Conservation (phyloP, 2,888 invertebrate species). For the Pyrochroa serraticornis region DNA sequence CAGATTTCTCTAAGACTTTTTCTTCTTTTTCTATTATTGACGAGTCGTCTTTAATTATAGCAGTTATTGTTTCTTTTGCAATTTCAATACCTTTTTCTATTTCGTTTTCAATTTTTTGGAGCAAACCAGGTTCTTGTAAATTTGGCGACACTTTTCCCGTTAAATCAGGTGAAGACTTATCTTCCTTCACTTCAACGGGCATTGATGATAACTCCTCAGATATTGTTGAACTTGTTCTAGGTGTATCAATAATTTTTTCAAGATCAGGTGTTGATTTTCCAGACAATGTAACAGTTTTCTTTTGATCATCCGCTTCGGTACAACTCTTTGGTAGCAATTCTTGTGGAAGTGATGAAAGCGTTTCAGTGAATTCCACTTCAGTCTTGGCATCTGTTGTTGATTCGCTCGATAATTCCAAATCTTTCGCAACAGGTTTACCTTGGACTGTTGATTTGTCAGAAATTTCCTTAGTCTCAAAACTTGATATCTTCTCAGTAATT, state of each 20-base stretch:
- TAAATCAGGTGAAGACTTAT: not conserved
- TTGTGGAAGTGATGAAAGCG: not conserved
- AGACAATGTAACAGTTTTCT: slow-evolving; percentile 2
- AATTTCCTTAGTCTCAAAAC: not conserved
- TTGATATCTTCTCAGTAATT: no score
- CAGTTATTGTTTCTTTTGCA: not conserved
- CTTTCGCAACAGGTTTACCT: not conserved
- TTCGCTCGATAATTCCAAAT: not conserved
- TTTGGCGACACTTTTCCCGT: not conserved
- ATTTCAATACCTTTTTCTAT: slow-evolving; percentile 15
- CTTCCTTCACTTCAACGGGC: not conserved
- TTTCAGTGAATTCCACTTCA: not conserved
- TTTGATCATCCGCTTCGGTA: not conserved
- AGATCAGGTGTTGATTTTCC: slow-evolving; percentile 28
- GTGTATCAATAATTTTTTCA: slow-evolving; percentile 8
- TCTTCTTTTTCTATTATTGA: slow-evolving; percentile 27
- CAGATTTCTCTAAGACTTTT: slow-evolving; percentile 30
- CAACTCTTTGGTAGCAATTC: not conserved
- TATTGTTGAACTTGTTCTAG: not conserved
- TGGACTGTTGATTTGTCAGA: not conserved
- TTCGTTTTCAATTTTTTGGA: not conserved
- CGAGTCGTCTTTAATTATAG: not conserved
- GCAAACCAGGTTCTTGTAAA: not conserved
- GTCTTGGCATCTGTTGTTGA: not conserved
- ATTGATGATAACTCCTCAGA: not conserved